These are phyloP conservation scores for Fragum sueziense DNA, from an alignment of 2,888 invertebrate species.

Conservation along the genomic window DNA sequence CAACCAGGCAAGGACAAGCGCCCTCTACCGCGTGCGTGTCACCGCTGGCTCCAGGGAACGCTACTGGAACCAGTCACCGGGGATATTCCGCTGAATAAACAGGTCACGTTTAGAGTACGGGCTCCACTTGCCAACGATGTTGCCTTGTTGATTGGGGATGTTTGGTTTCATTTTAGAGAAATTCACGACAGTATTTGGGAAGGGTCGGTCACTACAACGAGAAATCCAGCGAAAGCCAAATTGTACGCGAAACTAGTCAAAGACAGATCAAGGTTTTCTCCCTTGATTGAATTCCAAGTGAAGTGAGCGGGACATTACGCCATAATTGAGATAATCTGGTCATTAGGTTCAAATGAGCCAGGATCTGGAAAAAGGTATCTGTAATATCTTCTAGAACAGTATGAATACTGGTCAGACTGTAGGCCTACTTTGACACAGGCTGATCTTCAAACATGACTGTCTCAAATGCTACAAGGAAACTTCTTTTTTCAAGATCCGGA, in stretches of 20 bases:
- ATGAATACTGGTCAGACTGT: too few relatives aligned
- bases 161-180: conserved; percentile 78
- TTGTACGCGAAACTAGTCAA: conserved; percentile 74
- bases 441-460: too few relatives aligned
- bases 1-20: conserved; percentile 73
- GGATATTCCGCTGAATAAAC: conserved; percentile 71
- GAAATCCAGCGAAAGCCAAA: conserved; percentile 68
- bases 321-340: too few relatives aligned
- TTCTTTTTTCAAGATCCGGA: too few relatives aligned
- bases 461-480: too few relatives aligned
- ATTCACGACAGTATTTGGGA: conserved; percentile 75
- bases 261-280: conserved; percentile 73
- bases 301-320: too few relatives aligned
- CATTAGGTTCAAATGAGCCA: too few relatives aligned
- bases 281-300: conserved; percentile 75
- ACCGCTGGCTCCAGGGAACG: conserved; percentile 76
- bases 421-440: too few relatives aligned
- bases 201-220: conserved; percentile 71
- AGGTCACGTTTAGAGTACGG: conserved; percentile 77
- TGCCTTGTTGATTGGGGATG: conserved; percentile 76
- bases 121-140: conserved; percentile 77
- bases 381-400: too few relatives aligned
- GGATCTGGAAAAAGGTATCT: too few relatives aligned
- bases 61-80: conserved; percentile 77
- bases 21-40: conserved; percentile 76